Evolutionary conservation across 2,888 invertebrate genomes (phyloP), one percentile per base, ranked within the genome.

Genomic region (Xanthorhoe spadicearia): DNA sequence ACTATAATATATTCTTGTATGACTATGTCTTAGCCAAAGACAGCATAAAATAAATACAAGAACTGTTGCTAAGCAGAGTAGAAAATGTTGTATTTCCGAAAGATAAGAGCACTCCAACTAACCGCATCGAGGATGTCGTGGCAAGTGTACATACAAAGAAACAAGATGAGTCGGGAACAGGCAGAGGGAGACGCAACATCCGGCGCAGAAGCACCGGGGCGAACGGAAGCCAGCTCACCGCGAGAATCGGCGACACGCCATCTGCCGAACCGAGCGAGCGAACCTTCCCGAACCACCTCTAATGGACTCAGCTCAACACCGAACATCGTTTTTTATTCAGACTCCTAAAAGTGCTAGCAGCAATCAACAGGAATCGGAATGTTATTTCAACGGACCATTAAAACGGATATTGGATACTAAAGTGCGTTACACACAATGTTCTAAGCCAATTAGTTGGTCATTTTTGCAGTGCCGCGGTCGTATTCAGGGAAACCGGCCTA

Each of bases 371-470:
- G 64, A 50, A 71, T 69, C 64, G 64, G 43, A 64, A 70, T 66
- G 70, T 77, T 81, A 81, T 83, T 48, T 87, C 86, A 82, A 83
- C 82, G 79, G 81, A 77, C 86, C 84, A 84, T 87, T 87, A 84
- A 83, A 83, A 82, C 75, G 85, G 83, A 87, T 89, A 90, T 90
- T 87, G 87, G 87, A 86, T 89, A 89, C 88, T 85, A 86, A 87
- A 89, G 86, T 85, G 85, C 83, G 88, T 87, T 86, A 85, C 86
- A 84, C 81, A 81, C 84, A 86, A 85, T 86, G 86, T 88, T 86
- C 88, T 92, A 91, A 92, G 92, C 92, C 92, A 92, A 91, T 92
- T 92, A 92, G 91, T 84, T 89, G 89, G 86, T 88, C 88, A 91
- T 90, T 91, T 92, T 92, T 92, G 87, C 90, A 88, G 84, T 83